Base-by-base conservation (phyloP, 2,113 vertebrate genomes). In the Mohoua ochrocephala region DNA sequence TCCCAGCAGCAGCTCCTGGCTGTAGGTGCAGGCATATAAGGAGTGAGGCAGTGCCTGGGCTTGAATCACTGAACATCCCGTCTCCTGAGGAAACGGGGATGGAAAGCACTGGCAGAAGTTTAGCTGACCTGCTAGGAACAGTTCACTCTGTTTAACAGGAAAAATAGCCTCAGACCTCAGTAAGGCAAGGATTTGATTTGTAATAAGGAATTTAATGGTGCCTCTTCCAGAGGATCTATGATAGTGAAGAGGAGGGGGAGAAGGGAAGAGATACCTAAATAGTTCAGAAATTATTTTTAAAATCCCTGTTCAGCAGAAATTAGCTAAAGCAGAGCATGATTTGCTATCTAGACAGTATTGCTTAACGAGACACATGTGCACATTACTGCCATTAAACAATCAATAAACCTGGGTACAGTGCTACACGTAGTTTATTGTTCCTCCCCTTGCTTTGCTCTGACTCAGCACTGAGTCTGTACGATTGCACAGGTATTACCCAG, bases 331-430 rank as follows among this genome's bases (percentile, higher is more conserved):
- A 64, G 37, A 71, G 41, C 33, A 69, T 52, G 31, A 86, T 88
- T 91, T 70, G 71, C 45, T 68, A 56, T 39, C 45, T 60, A 54
- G 79, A 60, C 53, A 87, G n/a, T 65, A 79, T 42, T 94, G 80
- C 39, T 92, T 86, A 87, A 92, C 83, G 93, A 68, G 74, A 61
- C 39, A 50, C 23, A 60, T 81, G 71, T 76, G 68, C 52, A 78
- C 42, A 20, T 89, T 74, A 70, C 77, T 76, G 87, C 61, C 78
- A 73, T 93, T 88, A 94, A 92, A 63, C 56, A 85, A 95, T 96
- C 87, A 50, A 94, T 89, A 94, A 31, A 67, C 15, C 41, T 33
- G 49, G 41, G n/a, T 68, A 44, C 68, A 85, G 56, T 61, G 45
- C 50, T 60, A 79, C 59, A 73, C 30, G 31, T 11, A 61, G 27